Evolutionary conservation across 1,140 invertebrate genomes (phyloP), one percentile per base, ranked within the genome.

Genomic region (Drosophila bocki): DNA sequence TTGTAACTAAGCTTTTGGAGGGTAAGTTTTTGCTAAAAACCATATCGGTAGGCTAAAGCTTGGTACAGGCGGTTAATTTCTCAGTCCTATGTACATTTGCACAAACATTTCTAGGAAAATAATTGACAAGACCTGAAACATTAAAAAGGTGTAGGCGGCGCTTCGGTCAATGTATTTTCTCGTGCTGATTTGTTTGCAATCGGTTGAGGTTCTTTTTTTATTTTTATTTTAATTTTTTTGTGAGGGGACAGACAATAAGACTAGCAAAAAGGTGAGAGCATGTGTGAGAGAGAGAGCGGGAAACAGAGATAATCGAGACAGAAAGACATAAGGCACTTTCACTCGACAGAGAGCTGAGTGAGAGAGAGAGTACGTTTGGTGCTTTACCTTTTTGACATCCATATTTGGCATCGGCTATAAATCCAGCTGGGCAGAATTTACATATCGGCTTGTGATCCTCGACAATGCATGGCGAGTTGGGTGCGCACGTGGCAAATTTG

Each of bases 361-460:
- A 88, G 62, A 90, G 84, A 78, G 85, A 84, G 70, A 85, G 75
- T 85, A 88, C 79, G 58, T 82, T 65, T 85, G 67, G 85, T 90
- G 63, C 62, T 91, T 91, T 98, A 98, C 97, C 97, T 98, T 98
- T 97, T 94, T 97, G 95, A 95, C 97, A 98, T 96, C 97, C 97
- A 95, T 96, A 96, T 95, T 96, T 96, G 93, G 95, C 94, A 94
- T 98, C 97, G 93, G 96, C 95, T 94, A 96, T 95, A 95, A 96
- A 98, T 95, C 97, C 97, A 93, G 94, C 95, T 91, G 97, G 97
- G 95, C 97, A 98, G 95, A 97, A 98, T 95, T 97, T 97, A 96
- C 97, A 98, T 93, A 97, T 96, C 78, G 97, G 96, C 94, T 96
- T 97, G 94, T 98, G 97, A 94, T 98, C 97, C 95, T 98, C 96